Evolutionary conservation across 1,140 invertebrate genomes (phyloP).

Genomic region (Delia radicum): DNA sequence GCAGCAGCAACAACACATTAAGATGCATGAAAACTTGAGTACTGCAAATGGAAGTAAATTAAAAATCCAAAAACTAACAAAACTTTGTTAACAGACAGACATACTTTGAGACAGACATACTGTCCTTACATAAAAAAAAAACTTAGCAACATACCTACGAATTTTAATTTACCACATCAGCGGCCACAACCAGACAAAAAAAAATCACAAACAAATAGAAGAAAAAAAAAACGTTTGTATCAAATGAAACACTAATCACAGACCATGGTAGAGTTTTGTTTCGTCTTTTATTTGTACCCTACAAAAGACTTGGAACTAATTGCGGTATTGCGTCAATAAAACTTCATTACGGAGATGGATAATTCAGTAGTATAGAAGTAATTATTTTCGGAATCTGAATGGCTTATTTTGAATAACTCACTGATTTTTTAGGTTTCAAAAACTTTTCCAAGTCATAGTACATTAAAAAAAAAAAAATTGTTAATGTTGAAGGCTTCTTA

Average conservation of each 20-base stretch:
- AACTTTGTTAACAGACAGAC: neutral
- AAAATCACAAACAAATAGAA: neutral
- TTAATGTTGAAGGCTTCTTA: no score
- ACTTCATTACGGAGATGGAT: no score
- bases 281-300: neutral
- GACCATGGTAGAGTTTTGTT: neutral
- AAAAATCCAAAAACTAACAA: neutral
- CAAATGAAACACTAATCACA: neutral
- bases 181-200: neutral
- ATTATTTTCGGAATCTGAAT: no score
- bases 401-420: no score
- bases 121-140: neutral
- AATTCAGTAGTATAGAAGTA: no score
- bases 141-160: neutral
- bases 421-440: no score
- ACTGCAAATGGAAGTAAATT: neutral
- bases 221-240: neutral
- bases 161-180: constrained; percentile 1
- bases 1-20: neutral
- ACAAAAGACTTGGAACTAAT: neutral
- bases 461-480: no score
- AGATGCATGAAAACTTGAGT: neutral
- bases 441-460: no score
- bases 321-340: no score
- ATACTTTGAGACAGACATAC: neutral